These are phyloP conservation scores for Pogonomyrmex californicus DNA, from an alignment of 1,140 invertebrate genomes.

Conservation along the genomic window DNA sequence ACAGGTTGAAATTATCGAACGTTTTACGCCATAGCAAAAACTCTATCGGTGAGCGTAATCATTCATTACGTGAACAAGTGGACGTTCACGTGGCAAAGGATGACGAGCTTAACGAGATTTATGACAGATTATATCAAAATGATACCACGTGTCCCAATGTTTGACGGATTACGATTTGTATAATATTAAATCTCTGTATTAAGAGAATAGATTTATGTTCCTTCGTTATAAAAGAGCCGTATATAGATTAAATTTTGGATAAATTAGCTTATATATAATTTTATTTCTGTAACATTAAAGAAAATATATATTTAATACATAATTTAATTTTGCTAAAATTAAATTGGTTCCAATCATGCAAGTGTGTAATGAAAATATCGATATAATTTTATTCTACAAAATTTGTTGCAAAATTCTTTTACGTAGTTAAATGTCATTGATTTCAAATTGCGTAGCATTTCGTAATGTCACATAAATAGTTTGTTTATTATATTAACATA, in stretches of 20 bases:
- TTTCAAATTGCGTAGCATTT: conserved; percentile 13
- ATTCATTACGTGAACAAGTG: conserved; percentile 25
- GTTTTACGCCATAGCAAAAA: conserved; percentile 3
- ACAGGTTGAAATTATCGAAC: background rate
- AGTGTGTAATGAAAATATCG: background rate
- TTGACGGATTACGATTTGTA: conserved; percentile 63
- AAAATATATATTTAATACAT: background rate
- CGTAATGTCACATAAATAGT: conserved; percentile 24
- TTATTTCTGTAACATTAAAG: background rate
- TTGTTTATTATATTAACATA: conserved; percentile 57
- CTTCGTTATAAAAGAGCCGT: background rate
- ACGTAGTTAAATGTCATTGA: background rate
- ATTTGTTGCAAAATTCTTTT: background rate
- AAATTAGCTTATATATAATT: background rate
- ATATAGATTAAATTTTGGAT: background rate
- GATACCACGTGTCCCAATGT: conserved; percentile 45
- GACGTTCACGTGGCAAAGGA: conserved; percentile 2
- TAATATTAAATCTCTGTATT: conserved; percentile 35
- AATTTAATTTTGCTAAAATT: background rate
- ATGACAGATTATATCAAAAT: conserved; percentile 64
- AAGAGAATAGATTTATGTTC: conserved; percentile 12
- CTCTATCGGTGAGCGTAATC: conserved; percentile 32
- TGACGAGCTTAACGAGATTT: conserved; percentile 68
- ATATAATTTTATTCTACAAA: background rate
- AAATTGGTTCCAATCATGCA: background rate